Evolutionary conservation across 2,113 vertebrate species (phyloP), one percentile per base, ranked within the genome.

Genomic region (Colossoma macropomum): DNA sequence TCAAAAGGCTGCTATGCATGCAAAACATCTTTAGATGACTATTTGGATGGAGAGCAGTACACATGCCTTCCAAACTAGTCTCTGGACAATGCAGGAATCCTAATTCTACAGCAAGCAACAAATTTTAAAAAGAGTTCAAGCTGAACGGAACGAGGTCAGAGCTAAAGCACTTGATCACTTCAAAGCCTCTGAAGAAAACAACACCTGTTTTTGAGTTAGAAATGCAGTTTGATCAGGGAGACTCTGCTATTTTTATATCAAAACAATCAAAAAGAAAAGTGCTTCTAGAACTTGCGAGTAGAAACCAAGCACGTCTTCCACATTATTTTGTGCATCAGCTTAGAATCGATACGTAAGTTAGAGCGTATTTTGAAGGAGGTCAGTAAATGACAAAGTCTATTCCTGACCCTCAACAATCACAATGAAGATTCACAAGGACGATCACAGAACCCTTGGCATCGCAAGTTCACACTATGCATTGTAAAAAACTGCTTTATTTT

Each of bases 1-100:
- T 89, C 63, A 80, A 87, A 65, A 85, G 2, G 32, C 62, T 75
- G 9, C 41, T 83, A 68, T 73, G 60, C 76, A 56, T 65, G 65
- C 81, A 84, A 89, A 82, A 75, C 9, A 7, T 87, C 41, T 65
- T 62, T 83, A 71, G 83, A 74, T 71, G 70, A 81, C 21, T 16
- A 83, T 80, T 86, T 82, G 60, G 81, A 77, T 72, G 32, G 59
- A 81, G 80, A 38, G n/a, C 8, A 82, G n/a, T 28, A 54, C 50
- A 66, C n/a, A 23, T 27, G 32, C 62, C 73, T 70, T 32, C 66
- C 13, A 65, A 4, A 65, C 19, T 10, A 25, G 13, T 66, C 70
- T 32, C 13, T 65, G 45, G 70, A 11, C 6, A 16, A 17, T 65
- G 74, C n/a, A 17, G 1, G 15, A 54, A 1, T 2, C 59, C 50